Base-by-base conservation (phyloP, 2,113 vertebrate species). In the Trichomycterus rosablanca region DNA sequence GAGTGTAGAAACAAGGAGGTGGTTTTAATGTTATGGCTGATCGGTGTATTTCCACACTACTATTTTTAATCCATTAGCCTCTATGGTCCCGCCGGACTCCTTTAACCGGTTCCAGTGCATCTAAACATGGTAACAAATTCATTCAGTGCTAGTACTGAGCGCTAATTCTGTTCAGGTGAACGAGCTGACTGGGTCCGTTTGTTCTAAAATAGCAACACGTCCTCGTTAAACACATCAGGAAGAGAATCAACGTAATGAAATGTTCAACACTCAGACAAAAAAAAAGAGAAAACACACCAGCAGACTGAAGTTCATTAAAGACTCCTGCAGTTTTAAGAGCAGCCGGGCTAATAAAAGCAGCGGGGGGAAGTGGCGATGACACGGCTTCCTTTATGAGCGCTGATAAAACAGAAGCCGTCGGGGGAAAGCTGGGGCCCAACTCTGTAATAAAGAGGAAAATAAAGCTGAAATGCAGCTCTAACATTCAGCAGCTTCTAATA, bases 311-410 rank as follows among this genome's bases (percentile, higher is more conserved):
- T 39, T 56, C 34, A 24, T 56, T 42, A 57, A 43, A 10, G 23
- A 28, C 22, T 57, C 24, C 23, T 30, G 54, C 14, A 57, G 54
- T 43, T 43, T 55, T 56, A 56, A 12, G n/a, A 26, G 20, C 54
- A 19, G 37, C n/a, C 26, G 12, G 28, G 39, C 37, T 6, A 57
- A 19, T 57, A 43, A 57, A 28, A 1, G 3, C 37, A 43, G n/a
- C 39, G 12, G 37, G 54, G 9, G 22, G 23, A 43, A 16, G 7
- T 11, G 37, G 22, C 7, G 54, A 40, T 10, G 35, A 43, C 5
- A 6, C 37, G 34, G 34, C 34, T 9, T 8, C 9, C 34, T 8
- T 35, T 35, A 35, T 35, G 9, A 35, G 9, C 14, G 9, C 14
- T 8, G 14, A 35, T 35, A 11, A 35, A 35, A 10, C 14, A 12